Evolutionary conservation across 1,140 invertebrate species (phyloP).

Genomic region (Drosophila ercepeae): DNA sequence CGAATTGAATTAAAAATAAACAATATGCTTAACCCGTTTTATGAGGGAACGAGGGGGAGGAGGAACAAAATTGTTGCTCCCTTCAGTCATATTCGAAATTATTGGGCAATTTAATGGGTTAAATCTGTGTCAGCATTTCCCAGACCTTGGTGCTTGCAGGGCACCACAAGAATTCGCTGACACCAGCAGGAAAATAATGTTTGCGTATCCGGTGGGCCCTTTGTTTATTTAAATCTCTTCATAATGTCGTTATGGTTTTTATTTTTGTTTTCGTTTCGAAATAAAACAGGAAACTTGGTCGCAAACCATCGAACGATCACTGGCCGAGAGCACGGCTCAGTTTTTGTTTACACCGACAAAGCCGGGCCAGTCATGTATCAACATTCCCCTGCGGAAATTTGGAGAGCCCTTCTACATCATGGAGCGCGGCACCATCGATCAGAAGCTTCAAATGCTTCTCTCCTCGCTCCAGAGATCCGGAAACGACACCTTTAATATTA

Average conservation of each 20-base stretch:
- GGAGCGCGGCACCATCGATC: constrained; percentile 71
- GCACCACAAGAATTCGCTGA: constrained; percentile 46
- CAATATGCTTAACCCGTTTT: constrained; percentile 42
- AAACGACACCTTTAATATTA: constrained; percentile 62
- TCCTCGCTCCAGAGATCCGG: constrained; percentile 43
- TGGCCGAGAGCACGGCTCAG: constrained; percentile 73
- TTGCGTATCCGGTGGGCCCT: constrained; percentile 41
- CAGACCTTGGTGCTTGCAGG: constrained; percentile 36
- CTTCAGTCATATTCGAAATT: constrained; percentile 1
- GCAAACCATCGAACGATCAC: constrained; percentile 65
- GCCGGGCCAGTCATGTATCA: constrained; percentile 54
- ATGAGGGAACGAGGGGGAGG: background rate
- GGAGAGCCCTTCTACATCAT: constrained; percentile 75
- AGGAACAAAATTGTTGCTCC: background rate
- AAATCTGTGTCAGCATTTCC: constrained; percentile 44
- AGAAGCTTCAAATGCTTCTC: constrained; percentile 69
- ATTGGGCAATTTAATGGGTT: constrained; percentile 24
- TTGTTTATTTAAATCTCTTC: constrained; percentile 25
- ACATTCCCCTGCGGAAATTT: constrained; percentile 61
- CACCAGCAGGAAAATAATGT: constrained; percentile 36
- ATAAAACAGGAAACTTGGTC: constrained; percentile 74
- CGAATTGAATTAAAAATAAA: constrained; percentile 70
- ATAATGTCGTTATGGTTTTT: constrained; percentile 6
- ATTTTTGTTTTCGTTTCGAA: constrained; percentile 8
- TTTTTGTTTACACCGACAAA: constrained; percentile 71